A percentile compares a stretch with the other conserved stretches of the same genome.
phyloP scores from a whole-genome alignment of 2,888 invertebrate species.

The Fabriciana adippe region DNA sequence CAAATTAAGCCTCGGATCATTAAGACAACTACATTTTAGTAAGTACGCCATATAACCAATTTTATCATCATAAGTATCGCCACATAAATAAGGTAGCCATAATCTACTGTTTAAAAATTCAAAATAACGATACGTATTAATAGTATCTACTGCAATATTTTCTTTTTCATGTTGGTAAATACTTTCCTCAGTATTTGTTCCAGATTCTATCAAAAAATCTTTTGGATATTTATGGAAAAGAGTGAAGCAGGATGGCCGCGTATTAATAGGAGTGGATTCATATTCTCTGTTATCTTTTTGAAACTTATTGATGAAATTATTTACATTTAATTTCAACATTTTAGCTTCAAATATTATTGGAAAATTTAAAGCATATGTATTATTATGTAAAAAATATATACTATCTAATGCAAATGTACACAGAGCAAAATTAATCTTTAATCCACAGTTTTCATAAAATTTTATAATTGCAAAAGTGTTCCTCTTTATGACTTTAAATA shows the following conservation, averaged over 20 bases:
- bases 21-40: conserved; percentile 33
- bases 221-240: neutral
- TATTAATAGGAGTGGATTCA: neutral
- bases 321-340: neutral
- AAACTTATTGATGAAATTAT: neutral
- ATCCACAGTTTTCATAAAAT: neutral
- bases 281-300: neutral
- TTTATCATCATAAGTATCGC: conserved; percentile 25
- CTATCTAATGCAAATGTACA: neutral
- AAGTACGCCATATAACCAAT: conserved; percentile 27
- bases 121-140: neutral
- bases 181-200: conserved; percentile 15
- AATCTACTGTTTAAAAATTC: conserved; percentile 25
- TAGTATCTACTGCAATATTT: conserved; percentile 1
- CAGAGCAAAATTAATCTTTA: conserved; percentile 1
- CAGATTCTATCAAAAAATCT: neutral
- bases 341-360: neutral
- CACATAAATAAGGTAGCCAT: conserved; percentile 30
- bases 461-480: neutral
- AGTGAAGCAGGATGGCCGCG: no score
- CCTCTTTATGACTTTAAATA: neutral
- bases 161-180: conserved; percentile 14
- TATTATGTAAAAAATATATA: neutral
- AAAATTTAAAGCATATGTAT: neutral
- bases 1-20: conserved; percentile 24